Conservation (phyloP, 2,797 vertebrate genomes). For the Takifugu ocellatus region DNA sequence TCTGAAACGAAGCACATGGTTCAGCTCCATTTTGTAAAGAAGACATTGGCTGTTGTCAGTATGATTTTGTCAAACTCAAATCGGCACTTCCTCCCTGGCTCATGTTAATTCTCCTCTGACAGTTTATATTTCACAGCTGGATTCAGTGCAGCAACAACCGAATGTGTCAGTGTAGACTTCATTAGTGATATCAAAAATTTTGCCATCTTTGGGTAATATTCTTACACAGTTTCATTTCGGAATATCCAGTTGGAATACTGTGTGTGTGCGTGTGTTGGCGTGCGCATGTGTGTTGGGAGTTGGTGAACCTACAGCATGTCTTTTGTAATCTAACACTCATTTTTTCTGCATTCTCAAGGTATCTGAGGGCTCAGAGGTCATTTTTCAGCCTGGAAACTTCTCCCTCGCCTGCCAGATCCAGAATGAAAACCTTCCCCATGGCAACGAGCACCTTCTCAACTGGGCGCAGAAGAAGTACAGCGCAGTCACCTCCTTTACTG, state of each 20-base stretch:
- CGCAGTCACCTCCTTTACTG: slow-evolving; percentile 96
- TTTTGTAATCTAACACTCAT: slow-evolving; percentile 27
- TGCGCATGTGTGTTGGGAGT: background rate
- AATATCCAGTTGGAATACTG: too few species aligned
- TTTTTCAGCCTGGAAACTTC: slow-evolving; percentile 82
- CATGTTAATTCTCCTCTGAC: background rate
- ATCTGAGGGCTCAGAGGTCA: slow-evolving; percentile 81
- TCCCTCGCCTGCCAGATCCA: slow-evolving; percentile 77
- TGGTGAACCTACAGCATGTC: slow-evolving; percentile 5
- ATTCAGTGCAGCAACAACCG: background rate
- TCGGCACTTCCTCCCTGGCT: slow-evolving; percentile 31
- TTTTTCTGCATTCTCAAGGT: slow-evolving; percentile 73
- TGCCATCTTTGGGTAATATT: slow-evolving; percentile 2
- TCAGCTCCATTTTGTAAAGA: slow-evolving; percentile 57
- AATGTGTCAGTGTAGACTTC: background rate
- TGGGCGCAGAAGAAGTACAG: slow-evolving; percentile 88
- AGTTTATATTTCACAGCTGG: slow-evolving; percentile 13
- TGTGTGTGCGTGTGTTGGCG: too few species aligned
- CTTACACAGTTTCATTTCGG: too few species aligned
- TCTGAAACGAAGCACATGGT: slow-evolving; percentile 63
- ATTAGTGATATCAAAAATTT: background rate
- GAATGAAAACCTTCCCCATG: slow-evolving; percentile 80
- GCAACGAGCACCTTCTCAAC: slow-evolving; percentile 86
- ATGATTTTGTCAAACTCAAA: slow-evolving; percentile 24
- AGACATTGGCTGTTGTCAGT: slow-evolving; percentile 45